phyloP scores from a whole-genome alignment of 2,888 invertebrate genomes.

The Pandemis cinnamomeana region DNA sequence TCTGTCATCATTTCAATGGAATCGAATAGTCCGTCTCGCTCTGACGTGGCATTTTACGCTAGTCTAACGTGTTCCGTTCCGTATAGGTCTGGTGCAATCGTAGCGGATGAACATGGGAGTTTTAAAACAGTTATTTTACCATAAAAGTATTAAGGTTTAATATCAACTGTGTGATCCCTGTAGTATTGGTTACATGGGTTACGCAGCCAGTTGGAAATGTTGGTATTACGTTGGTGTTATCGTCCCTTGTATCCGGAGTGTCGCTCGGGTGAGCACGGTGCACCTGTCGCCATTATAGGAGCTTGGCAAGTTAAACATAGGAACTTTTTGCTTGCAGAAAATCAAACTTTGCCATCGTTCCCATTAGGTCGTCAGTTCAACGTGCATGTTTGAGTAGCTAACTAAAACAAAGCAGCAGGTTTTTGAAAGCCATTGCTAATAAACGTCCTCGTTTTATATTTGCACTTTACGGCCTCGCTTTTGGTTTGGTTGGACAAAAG shows the following conservation, averaged over 20 bases:
- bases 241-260: slow-evolving; percentile 56
- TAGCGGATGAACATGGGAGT: neutral
- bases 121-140: slow-evolving; percentile 30
- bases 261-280: slow-evolving; percentile 67
- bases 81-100: slow-evolving; percentile 43
- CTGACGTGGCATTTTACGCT: slow-evolving; percentile 44
- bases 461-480: neutral
- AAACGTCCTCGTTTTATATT: slow-evolving; percentile 1
- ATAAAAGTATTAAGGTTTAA: slow-evolving; percentile 43
- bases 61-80: slow-evolving; percentile 40
- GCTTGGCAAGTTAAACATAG: slow-evolving; percentile 41
- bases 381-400: neutral
- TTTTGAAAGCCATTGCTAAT: slow-evolving; percentile 4
- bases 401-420: slow-evolving; percentile 24
- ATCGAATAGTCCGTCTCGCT: slow-evolving; percentile 44
- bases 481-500: neutral
- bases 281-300: slow-evolving; percentile 73
- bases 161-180: slow-evolving; percentile 14
- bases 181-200: slow-evolving; percentile 42
- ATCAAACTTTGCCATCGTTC: slow-evolving; percentile 19
- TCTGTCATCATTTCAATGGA: slow-evolving; percentile 64
- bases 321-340: slow-evolving; percentile 45
- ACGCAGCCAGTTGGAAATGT: slow-evolving; percentile 63
- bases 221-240: slow-evolving; percentile 59
- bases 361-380: slow-evolving; percentile 15